A percentile compares a stretch with the other conserved stretches of the same genome.
Conservation (phyloP, 2,888 invertebrate genomes). For the Camptogramma bilineatum region DNA sequence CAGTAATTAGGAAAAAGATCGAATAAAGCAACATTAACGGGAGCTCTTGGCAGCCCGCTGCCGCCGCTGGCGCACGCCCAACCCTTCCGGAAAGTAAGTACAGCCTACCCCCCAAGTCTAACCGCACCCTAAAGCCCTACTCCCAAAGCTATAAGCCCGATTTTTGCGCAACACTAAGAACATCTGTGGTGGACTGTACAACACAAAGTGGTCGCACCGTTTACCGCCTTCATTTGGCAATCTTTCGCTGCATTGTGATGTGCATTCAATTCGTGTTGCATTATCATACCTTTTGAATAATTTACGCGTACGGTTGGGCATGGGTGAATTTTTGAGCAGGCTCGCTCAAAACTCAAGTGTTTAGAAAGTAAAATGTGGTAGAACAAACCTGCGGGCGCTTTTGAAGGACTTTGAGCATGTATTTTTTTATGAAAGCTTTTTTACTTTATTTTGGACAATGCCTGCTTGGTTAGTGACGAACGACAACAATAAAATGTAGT, state of each 20-base stretch:
- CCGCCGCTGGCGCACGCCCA: constrained; percentile 63
- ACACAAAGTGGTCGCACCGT: constrained; percentile 66
- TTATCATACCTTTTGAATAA: constrained; percentile 56
- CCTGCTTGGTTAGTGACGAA: neutral
- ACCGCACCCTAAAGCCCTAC: constrained; percentile 24
- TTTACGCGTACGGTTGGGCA: constrained; percentile 45
- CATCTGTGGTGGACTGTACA: constrained; percentile 42
- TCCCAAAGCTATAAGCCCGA: constrained; percentile 23
- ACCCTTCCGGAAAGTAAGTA: constrained; percentile 55
- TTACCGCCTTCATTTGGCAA: constrained; percentile 75
- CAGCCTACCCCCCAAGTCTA: constrained; percentile 43
- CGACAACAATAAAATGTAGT: neutral
- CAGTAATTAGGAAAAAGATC: constrained; percentile 56
- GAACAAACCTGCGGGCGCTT: constrained; percentile 7
- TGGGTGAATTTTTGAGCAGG: constrained; percentile 38
- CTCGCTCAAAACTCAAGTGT: constrained; percentile 25
- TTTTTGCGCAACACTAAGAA: constrained; percentile 13
- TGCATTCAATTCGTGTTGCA: constrained; percentile 62
- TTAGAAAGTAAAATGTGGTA: constrained; percentile 25
- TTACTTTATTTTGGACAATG: neutral
- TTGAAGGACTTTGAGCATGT: neutral
- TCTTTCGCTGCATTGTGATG: constrained; percentile 70
- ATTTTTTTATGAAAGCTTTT: constrained; percentile 1
- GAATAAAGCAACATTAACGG: constrained; percentile 58
- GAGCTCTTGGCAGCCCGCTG: constrained; percentile 60